Base-by-base conservation (phyloP, 2,113 vertebrate species). In the Microtus ochrogaster region DNA sequence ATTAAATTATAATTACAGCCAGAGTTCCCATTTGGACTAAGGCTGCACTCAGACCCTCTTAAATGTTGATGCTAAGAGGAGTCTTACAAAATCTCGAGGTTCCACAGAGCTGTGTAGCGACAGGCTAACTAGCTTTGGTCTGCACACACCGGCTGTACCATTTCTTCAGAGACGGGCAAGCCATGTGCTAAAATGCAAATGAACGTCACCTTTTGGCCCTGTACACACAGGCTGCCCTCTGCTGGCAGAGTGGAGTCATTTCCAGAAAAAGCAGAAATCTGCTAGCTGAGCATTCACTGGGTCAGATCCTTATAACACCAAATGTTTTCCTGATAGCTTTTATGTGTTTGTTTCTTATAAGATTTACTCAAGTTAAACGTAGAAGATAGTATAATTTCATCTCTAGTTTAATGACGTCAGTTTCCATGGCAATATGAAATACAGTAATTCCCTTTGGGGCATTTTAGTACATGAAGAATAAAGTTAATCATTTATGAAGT, bases 321-420 rank as follows among this genome's bases (percentile, higher is more conserved):
- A 90, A 92, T 70, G 28, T 78, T n/a, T 97, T 90, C 30, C 52
- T 84, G 7, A 63, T 70, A 87, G 55, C 2, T 58, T 82, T 82
- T 94, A 52, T 73, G 70, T 88, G 13, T 74, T 92, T 94, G 6
- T 52, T 89, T 87, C 66, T 47, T 79, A 74, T 70, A 92, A 92
- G 22, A 91, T 98, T 98, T 97, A 97, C 94, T 98, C 97, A 73
- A 96, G 74, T 86, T 97, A 92, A 94, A 96, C 91, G 66, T 97
- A 95, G 92, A 98, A 98, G 97, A 96, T 21, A 44, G 30, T 87
- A 61, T 91, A 79, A 3, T 91, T 91, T 96, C 83, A 96, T 81
- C 84, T 97, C 3, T 36, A 39, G 81, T 96, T 96, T 93, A 87
- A 97, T 91, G 89, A 30, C 90, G 28, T 92, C 92, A 96, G 39